These are phyloP conservation scores for Bombus huntii DNA, from an alignment of 1,140 invertebrate species.

Conservation along the genomic window DNA sequence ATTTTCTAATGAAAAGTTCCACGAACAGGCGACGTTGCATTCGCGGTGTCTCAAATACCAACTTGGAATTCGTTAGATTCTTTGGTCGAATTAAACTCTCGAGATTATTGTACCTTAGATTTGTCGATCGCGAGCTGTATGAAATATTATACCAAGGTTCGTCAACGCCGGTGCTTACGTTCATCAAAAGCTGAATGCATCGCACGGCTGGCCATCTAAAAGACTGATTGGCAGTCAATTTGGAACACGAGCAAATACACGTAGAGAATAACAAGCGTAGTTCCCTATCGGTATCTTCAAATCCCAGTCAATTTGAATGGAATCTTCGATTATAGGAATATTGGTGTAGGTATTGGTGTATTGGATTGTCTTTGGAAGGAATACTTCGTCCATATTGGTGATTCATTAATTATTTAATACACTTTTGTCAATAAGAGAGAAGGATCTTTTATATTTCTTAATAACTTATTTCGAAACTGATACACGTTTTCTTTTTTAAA, in stretches of 20 bases:
- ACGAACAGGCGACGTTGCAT: too few relatives aligned
- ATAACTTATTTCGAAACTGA: too few relatives aligned
- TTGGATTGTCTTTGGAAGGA: not conserved
- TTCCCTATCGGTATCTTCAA: conserved; percentile 21
- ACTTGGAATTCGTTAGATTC: not conserved
- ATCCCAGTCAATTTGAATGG: conserved; percentile 49
- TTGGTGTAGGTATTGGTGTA: not conserved
- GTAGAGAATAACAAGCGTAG: not conserved
- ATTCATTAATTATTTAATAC: not conserved
- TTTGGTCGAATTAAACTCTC: too few relatives aligned
- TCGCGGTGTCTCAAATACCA: too few relatives aligned
- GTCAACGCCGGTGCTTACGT: not conserved
- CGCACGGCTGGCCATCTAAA: not conserved
- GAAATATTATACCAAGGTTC: conserved; percentile 10
- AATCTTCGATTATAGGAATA: not conserved
- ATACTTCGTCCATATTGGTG: not conserved
- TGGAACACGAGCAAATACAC: not conserved
- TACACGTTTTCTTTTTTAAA: too few relatives aligned
- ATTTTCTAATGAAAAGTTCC: not conserved
- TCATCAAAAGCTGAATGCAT: not conserved
- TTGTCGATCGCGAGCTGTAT: not conserved
- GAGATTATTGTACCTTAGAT: not conserved
- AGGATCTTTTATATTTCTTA: too few relatives aligned
- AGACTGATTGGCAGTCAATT: conserved; percentile 30
- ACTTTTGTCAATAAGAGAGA: too few relatives aligned